phyloP scores from a whole-genome alignment of 2,113 vertebrate genomes.

The Daboia siamensis region DNA sequence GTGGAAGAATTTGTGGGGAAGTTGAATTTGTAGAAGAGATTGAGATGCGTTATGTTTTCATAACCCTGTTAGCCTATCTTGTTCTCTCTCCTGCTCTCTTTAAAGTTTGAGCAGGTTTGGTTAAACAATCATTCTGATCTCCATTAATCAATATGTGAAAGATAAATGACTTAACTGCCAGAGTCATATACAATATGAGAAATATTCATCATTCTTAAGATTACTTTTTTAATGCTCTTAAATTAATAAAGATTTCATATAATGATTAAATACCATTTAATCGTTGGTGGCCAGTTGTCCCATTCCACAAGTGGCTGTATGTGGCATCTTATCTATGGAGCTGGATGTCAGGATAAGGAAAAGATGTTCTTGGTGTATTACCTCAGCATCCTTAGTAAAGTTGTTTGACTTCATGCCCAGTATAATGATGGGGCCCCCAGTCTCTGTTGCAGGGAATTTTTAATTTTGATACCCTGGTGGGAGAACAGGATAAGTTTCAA shows the following conservation, averaged over 20 bases:
- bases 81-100: background rate
- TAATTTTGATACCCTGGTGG: background rate
- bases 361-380: background rate
- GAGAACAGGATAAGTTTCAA: background rate
- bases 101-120: background rate
- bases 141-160: slow-evolving; percentile 13
- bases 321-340: background rate
- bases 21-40: slow-evolving; percentile 31
- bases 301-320: background rate
- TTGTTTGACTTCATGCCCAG: background rate
- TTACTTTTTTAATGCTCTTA: slow-evolving; percentile 33
- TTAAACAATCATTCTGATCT: slow-evolving; percentile 7
- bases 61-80: background rate
- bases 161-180: slow-evolving; percentile 14
- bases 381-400: background rate
- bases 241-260: background rate
- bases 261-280: background rate
- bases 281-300: background rate
- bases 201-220: background rate
- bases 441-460: background rate
- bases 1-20: background rate
- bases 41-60: slow-evolving; percentile 23
- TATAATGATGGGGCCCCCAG: background rate
- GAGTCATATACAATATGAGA: background rate
- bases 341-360: background rate